Conservation (phyloP, 2,888 invertebrate genomes). For the Acleris holmiana region DNA sequence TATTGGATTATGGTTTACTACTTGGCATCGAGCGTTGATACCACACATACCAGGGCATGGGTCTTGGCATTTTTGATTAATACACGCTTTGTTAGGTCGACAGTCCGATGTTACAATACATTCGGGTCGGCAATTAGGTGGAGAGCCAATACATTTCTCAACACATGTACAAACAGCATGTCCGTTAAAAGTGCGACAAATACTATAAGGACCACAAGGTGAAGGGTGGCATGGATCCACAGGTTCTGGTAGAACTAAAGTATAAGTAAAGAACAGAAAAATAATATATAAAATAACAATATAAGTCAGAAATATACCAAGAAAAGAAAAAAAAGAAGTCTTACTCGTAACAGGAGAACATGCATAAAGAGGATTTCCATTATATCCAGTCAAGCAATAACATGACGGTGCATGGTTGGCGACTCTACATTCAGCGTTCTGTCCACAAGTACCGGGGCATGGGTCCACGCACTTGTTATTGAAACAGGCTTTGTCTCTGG, state of each 20-base stretch:
- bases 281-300: constrained; percentile 53
- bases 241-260: constrained; percentile 75
- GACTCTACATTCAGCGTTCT: constrained; percentile 90
- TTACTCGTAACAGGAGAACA: constrained; percentile 86
- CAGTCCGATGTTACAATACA: constrained; percentile 92
- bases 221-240: constrained; percentile 89
- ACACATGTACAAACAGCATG: constrained; percentile 91
- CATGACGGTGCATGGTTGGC: constrained; percentile 91
- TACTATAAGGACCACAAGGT: constrained; percentile 91
- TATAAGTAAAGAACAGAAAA: constrained; percentile 56
- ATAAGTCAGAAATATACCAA: constrained; percentile 51
- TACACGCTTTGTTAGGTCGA: constrained; percentile 89
- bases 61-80: constrained; percentile 90
- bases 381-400: constrained; percentile 88
- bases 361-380: constrained; percentile 88
- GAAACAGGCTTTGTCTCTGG: constrained; percentile 88
- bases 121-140: constrained; percentile 90
- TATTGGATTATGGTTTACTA: constrained; percentile 91
- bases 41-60: constrained; percentile 92
- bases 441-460: constrained; percentile 90
- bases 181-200: constrained; percentile 88
- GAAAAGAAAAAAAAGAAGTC: constrained; percentile 67
- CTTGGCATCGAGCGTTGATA: constrained; percentile 90
- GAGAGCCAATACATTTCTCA: constrained; percentile 88
- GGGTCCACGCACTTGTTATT: constrained; percentile 92